A percentile compares a stretch with the other conserved stretches of the same genome.
Conservation (phyloP, 2,888 invertebrate genomes). For the Andrena flavipes region DNA sequence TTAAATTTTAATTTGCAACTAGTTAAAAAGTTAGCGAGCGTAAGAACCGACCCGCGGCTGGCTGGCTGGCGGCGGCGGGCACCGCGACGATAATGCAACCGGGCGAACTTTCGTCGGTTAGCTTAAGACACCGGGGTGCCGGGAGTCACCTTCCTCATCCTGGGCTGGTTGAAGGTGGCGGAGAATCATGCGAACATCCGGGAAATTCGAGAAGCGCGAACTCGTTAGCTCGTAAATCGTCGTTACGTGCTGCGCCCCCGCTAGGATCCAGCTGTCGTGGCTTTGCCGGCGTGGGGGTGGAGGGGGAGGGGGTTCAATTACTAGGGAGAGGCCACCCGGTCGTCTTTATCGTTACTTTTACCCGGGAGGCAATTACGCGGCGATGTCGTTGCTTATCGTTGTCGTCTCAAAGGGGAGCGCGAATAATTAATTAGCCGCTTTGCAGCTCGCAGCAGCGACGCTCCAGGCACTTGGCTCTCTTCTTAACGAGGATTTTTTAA, state of each 20-base stretch:
- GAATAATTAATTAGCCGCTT: constrained; percentile 48
- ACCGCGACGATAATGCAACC: constrained; percentile 71
- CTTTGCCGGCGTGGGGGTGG: no score
- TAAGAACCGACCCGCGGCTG: constrained; percentile 23
- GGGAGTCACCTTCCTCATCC: background rate
- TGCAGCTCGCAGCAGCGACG: background rate
- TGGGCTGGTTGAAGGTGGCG: background rate
- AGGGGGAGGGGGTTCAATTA: constrained; percentile 47
- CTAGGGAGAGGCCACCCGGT: constrained; percentile 23
- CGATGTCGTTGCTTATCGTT: constrained; percentile 32
- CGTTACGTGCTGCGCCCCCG: constrained; percentile 28
- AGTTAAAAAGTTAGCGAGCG: constrained; percentile 78
- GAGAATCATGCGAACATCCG: constrained; percentile 60
- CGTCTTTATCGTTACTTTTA: constrained; percentile 41
- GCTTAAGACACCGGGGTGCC: constrained; percentile 47
- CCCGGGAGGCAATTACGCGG: constrained; percentile 34
- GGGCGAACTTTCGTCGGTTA: constrained; percentile 67
- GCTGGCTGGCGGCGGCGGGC: constrained; percentile 35
- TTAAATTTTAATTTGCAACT: constrained; percentile 81
- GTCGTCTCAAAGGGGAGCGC: constrained; percentile 27
- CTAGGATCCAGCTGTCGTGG: constrained; percentile 48
- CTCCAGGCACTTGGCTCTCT: background rate
- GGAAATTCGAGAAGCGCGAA: constrained; percentile 66
- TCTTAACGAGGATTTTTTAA: constrained; percentile 18
- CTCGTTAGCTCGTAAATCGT: constrained; percentile 67